Conservation (phyloP, 1,140 invertebrate genomes). For the Diplogasteroides magnus region DNA sequence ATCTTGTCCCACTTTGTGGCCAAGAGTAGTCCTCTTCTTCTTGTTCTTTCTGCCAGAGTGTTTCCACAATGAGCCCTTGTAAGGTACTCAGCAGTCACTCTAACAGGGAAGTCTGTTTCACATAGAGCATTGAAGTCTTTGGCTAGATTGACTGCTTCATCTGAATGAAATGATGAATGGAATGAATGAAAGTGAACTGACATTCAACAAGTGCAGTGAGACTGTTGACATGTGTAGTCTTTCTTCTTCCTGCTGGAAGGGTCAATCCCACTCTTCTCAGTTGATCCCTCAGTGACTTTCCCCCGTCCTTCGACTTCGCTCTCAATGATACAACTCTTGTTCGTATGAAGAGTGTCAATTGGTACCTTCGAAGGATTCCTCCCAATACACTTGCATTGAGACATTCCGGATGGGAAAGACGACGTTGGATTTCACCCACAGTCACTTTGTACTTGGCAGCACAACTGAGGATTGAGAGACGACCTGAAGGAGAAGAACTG, state of each 20-base stretch:
- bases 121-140: slow-evolving; percentile 96
- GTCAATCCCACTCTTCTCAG: slow-evolving; percentile 97
- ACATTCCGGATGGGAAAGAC: slow-evolving; percentile 95
- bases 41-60: slow-evolving; percentile 10
- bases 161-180: slow-evolving; percentile 60
- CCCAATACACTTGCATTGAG: slow-evolving; percentile 95
- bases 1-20: not conserved
- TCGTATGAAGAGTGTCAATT: not conserved
- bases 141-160: slow-evolving; percentile 94
- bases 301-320: slow-evolving; percentile 99
- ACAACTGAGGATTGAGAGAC: slow-evolving; percentile 88
- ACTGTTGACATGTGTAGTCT: slow-evolving; percentile 96
- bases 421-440: slow-evolving; percentile 92
- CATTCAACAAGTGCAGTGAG: slow-evolving; percentile 91
- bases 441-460: slow-evolving; percentile 99
- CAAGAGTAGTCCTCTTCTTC: slow-evolving; percentile 9
- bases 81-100: slow-evolving; percentile 68
- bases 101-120: slow-evolving; percentile 94
- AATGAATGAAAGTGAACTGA: not conserved
- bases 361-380: slow-evolving; percentile 85
- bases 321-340: slow-evolving; percentile 60
- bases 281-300: slow-evolving; percentile 87
- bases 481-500: slow-evolving; percentile 63
- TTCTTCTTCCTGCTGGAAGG: slow-evolving; percentile 91
- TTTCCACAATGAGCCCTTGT: slow-evolving; percentile 16